Conservation (phyloP, 2,113 vertebrate genomes). For the Hassar affinis region DNA sequence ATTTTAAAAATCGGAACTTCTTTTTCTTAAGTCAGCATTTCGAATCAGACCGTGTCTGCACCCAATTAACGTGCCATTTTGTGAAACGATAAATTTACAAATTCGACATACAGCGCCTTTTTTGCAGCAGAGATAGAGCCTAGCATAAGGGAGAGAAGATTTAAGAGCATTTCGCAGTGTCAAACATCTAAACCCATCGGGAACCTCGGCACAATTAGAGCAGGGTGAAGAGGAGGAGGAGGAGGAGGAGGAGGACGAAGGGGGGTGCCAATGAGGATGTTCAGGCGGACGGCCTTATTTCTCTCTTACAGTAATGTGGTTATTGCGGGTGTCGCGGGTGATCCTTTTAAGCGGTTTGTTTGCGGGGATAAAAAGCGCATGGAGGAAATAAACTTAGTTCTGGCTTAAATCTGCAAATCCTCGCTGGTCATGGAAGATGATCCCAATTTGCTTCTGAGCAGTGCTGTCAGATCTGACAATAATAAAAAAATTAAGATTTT, state of each 20-base stretch:
- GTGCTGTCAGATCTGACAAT: constrained; percentile 79
- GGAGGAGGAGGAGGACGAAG: constrained; percentile 41
- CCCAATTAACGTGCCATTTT: constrained; percentile 81
- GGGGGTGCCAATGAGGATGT: constrained; percentile 69
- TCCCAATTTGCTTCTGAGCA: constrained; percentile 81
- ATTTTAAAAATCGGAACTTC: constrained; percentile 74
- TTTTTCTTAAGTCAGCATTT: constrained; percentile 82
- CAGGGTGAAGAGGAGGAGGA: constrained; percentile 65
- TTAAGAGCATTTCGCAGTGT: constrained; percentile 79
- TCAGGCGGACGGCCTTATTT: constrained; percentile 73
- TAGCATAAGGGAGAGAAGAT: constrained; percentile 70
- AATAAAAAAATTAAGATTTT: constrained; percentile 80
- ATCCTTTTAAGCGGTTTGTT: constrained; percentile 82
- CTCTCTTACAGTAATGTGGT: constrained; percentile 77
- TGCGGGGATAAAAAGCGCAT: constrained; percentile 78
- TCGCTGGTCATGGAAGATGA: constrained; percentile 83
- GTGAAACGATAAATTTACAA: constrained; percentile 79
- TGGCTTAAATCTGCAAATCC: constrained; percentile 81
- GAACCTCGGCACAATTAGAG: constrained; percentile 78
- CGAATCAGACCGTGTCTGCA: constrained; percentile 76
- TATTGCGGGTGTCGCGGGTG: constrained; percentile 74
- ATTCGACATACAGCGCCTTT: constrained; percentile 81
- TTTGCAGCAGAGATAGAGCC: constrained; percentile 72
- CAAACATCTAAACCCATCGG: constrained; percentile 80
- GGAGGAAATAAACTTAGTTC: constrained; percentile 81